phyloP scores from a whole-genome alignment of 2,113 vertebrate genomes.

The Apteryx owenii region DNA sequence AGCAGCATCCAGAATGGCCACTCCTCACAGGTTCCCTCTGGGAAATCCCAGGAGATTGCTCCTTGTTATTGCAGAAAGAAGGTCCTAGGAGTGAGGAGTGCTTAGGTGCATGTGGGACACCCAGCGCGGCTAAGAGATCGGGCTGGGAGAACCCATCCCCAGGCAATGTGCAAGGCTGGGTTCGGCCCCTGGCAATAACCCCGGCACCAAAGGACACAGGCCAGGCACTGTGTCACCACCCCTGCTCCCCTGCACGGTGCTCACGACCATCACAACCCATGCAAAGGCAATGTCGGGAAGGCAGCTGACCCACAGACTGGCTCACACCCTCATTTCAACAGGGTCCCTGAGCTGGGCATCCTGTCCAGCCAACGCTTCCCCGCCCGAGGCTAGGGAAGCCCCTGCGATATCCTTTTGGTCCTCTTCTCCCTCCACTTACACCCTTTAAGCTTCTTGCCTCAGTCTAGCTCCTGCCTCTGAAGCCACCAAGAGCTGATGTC shows the following conservation, averaged over 20 bases:
- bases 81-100: not conserved
- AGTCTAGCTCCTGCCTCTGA: not conserved
- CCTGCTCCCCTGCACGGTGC: not conserved
- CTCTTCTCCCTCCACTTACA: not conserved
- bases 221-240: not conserved
- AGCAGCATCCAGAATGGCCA: not conserved
- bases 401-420: not conserved
- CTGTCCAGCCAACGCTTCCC: not conserved
- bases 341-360: not conserved
- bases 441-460: not conserved
- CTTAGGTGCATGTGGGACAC: not conserved
- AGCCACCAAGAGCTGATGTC: not conserved
- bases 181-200: not conserved
- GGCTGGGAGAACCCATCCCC: not conserved
- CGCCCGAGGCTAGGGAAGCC: not conserved
- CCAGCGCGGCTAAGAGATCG: not conserved
- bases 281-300: not conserved
- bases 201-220: not conserved
- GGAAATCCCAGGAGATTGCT: not conserved
- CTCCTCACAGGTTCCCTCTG: not conserved
- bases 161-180: fast-evolving
- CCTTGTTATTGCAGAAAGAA: not conserved
- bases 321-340: not conserved
- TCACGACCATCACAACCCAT: not conserved
- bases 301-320: fast-evolving